These are phyloP conservation scores for Oryzaephilus surinamensis DNA, from an alignment of 1,140 invertebrate species.

Conservation along the genomic window DNA sequence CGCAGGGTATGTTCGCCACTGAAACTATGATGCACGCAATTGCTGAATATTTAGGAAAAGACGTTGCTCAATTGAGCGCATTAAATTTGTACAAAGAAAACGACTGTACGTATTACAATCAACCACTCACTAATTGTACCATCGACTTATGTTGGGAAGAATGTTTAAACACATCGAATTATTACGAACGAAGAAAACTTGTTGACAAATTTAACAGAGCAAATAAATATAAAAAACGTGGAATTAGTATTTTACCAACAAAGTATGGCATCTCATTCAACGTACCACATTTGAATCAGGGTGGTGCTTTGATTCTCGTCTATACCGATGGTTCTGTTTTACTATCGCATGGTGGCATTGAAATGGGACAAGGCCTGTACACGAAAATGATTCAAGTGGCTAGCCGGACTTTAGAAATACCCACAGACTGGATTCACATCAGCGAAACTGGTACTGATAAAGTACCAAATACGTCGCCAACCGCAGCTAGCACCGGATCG, in stretches of 20 bases:
- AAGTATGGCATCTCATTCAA: constrained; percentile 87
- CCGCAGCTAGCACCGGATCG: constrained; percentile 82
- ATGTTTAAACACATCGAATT: constrained; percentile 60
- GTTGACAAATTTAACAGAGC: constrained; percentile 65
- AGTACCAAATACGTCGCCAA: constrained; percentile 87
- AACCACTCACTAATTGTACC: constrained; percentile 64
- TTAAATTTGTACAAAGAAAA: constrained; percentile 78
- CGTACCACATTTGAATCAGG: constrained; percentile 73
- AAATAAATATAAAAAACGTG: constrained; percentile 80
- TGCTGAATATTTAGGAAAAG: constrained; percentile 56
- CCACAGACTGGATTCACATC: constrained; percentile 71
- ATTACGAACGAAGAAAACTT: constrained; percentile 44
- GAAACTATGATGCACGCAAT: constrained; percentile 71
- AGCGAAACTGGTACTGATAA: constrained; percentile 85
- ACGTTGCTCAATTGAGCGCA: constrained; percentile 41
- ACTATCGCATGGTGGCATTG: constrained; percentile 81
- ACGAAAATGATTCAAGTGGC: constrained; percentile 92
- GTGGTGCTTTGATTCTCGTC: constrained; percentile 77
- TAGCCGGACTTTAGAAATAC: constrained; percentile 60
- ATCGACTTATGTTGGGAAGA: constrained; percentile 74
- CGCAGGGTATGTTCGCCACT: constrained; percentile 77
- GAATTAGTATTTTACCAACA: constrained; percentile 75
- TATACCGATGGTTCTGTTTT: constrained; percentile 89
- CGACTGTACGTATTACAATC: constrained; percentile 68
- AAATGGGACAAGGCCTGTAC: constrained; percentile 94